These are phyloP conservation scores for Aromia moschata DNA, from an alignment of 2,888 invertebrate genomes.

Conservation along the genomic window DNA sequence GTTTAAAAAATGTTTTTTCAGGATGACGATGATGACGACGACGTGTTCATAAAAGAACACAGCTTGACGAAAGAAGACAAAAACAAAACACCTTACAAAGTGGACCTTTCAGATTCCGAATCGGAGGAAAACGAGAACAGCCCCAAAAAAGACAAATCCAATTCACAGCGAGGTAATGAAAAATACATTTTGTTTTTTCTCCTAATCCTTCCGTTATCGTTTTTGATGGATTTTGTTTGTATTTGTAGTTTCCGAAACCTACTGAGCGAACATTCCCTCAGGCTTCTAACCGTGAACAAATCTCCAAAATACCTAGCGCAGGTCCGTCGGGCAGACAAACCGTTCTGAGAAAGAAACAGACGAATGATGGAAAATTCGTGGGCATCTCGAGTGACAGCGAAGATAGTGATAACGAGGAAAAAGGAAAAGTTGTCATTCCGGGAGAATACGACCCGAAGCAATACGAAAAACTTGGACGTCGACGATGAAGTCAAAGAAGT, in stretches of 20 bases:
- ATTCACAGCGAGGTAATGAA: neutral
- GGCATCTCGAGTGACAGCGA: slow-evolving; percentile 46
- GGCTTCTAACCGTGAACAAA: slow-evolving; percentile 13
- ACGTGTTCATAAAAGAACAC: slow-evolving; percentile 19
- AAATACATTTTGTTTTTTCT: neutral
- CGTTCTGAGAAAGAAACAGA: slow-evolving; percentile 39
- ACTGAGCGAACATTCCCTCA: neutral
- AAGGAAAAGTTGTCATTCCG: slow-evolving; percentile 45
- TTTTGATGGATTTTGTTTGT: too few relatives aligned
- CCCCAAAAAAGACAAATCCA: slow-evolving; percentile 29
- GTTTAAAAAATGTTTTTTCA: too few relatives aligned
- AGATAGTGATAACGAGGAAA: slow-evolving; percentile 55
- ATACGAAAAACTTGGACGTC: slow-evolving; percentile 83
- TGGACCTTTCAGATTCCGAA: slow-evolving; percentile 57
- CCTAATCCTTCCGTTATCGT: too few relatives aligned
- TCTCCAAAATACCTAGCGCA: slow-evolving; percentile 37
- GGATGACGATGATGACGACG: slow-evolving; percentile 24
- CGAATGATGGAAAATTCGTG: slow-evolving; percentile 27
- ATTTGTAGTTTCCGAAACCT: slow-evolving; percentile 8
- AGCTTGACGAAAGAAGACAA: slow-evolving; percentile 21
- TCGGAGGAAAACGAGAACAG: slow-evolving; percentile 47
- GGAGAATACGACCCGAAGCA: slow-evolving; percentile 83
- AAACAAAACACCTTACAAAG: slow-evolving; percentile 25
- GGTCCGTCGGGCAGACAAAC: slow-evolving; percentile 50
- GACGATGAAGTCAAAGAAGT: slow-evolving; percentile 88